phyloP scores from a whole-genome alignment of 1,140 invertebrate species.

The Drosophila seguyi region DNA sequence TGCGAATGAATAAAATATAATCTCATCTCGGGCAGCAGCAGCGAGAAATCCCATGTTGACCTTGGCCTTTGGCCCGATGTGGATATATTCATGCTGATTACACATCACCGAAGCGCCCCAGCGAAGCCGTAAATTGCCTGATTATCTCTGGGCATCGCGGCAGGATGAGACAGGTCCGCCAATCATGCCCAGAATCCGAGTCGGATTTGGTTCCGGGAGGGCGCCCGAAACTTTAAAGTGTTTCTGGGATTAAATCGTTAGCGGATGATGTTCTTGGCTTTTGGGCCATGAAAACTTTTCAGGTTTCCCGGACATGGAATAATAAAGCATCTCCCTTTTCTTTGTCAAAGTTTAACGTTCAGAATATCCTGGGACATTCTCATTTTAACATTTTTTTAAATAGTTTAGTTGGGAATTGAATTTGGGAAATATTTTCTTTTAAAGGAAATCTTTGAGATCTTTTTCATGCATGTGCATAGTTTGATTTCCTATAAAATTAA shows the following conservation, averaged over 20 bases:
- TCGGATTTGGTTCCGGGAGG: conserved; percentile 13
- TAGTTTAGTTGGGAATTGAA: not conserved
- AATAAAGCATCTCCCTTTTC: conserved; percentile 4
- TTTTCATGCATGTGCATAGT: not conserved
- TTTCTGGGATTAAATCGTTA: conserved; percentile 26
- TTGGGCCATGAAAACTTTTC: conserved; percentile 16
- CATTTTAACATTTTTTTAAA: not conserved
- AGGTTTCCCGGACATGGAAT: conserved; percentile 12
- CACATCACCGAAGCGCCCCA: conserved; percentile 25
- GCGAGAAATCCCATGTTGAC: conserved; percentile 65
- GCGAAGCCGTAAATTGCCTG: conserved; percentile 63
- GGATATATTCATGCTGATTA: conserved; percentile 66
- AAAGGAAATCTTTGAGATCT: not conserved
- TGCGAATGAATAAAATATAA: conserved; percentile 70
- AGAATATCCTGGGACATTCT: not conserved
- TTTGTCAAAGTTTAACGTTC: conserved; percentile 4
- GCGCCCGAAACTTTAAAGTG: conserved; percentile 28
- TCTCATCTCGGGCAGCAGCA: conserved; percentile 45
- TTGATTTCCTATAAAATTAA: not conserved
- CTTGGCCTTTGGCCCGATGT: conserved; percentile 58
- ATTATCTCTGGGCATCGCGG: conserved; percentile 41
- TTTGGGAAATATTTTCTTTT: not conserved
- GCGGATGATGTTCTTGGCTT: not conserved
- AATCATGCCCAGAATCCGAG: conserved; percentile 7
- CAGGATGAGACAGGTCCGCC: conserved; percentile 8